Evolutionary conservation across 1,140 invertebrate species (phyloP).

Genomic region (Camponotus floridanus): DNA sequence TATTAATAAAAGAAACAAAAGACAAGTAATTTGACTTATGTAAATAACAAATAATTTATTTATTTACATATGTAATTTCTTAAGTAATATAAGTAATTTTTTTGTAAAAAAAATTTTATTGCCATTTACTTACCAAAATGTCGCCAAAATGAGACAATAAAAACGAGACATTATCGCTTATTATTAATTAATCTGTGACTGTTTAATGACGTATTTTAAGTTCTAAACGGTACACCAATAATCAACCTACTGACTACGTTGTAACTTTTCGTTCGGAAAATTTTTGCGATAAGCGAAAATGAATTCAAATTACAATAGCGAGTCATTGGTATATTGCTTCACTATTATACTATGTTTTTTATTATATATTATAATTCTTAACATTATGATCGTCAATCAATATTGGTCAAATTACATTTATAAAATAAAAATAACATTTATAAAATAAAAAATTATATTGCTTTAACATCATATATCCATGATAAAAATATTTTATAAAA

Average conservation of each 20-base stretch:
- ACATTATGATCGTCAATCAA: not conserved
- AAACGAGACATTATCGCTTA: not conserved
- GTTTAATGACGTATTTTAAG: not conserved
- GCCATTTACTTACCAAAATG: conserved; percentile 3
- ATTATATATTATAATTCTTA: not conserved
- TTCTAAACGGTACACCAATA: not conserved
- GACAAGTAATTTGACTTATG: too few relatives aligned
- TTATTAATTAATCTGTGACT: not conserved
- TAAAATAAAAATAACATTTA: not conserved
- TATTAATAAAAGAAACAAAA: too few relatives aligned
- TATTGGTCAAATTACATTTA: not conserved
- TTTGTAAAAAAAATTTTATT: not conserved
- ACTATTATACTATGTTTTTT: not conserved
- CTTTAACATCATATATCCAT: not conserved
- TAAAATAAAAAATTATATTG: not conserved
- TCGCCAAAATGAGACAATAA: not conserved
- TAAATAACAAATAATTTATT: too few relatives aligned
- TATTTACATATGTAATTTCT: too few relatives aligned
- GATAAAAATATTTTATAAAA: too few relatives aligned
- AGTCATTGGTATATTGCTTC: not conserved
- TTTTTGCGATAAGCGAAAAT: conserved; percentile 11
- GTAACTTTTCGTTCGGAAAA: not conserved
- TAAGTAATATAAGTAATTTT: too few relatives aligned
- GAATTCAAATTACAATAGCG: not conserved
- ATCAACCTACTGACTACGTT: not conserved